These are phyloP conservation scores for Colletes latitarsis DNA, from an alignment of 1,140 invertebrate genomes.

Conservation along the genomic window DNA sequence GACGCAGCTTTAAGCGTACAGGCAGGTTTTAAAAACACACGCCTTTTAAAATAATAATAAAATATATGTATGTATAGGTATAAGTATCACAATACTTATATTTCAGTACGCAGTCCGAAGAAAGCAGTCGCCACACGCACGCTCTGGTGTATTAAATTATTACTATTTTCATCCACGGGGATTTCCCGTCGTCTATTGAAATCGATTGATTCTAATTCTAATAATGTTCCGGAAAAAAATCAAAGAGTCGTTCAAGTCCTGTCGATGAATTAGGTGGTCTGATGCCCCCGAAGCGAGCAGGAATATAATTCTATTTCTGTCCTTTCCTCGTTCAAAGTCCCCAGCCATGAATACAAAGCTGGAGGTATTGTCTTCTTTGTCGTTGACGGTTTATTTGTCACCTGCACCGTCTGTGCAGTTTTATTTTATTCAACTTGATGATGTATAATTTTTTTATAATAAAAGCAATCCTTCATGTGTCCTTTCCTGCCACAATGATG, in stretches of 20 bases:
- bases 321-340: neutral
- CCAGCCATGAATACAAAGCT: neutral
- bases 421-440: neutral
- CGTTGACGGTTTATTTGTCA: neutral
- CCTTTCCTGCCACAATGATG: slow-evolving; percentile 1
- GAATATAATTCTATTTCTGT: slow-evolving; percentile 19
- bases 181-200: too few species aligned
- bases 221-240: too few species aligned
- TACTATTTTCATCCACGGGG: too few species aligned
- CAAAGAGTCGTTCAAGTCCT: slow-evolving; percentile 50
- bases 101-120: too few species aligned
- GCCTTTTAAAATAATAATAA: too few species aligned
- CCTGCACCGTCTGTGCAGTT: neutral
- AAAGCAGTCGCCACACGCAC: too few species aligned
- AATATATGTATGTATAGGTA: too few species aligned
- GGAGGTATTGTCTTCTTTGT: neutral
- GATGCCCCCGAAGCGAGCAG: slow-evolving; percentile 42
- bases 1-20: too few species aligned
- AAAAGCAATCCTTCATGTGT: neutral
- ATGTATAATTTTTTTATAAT: neutral
- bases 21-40: too few species aligned
- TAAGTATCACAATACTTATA: too few species aligned
- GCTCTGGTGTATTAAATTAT: too few species aligned
- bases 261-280: slow-evolving; percentile 67
- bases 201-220: too few species aligned